Base-by-base conservation (phyloP, 2,113 vertebrate genomes). In the Beaufortia kweichowensis region DNA sequence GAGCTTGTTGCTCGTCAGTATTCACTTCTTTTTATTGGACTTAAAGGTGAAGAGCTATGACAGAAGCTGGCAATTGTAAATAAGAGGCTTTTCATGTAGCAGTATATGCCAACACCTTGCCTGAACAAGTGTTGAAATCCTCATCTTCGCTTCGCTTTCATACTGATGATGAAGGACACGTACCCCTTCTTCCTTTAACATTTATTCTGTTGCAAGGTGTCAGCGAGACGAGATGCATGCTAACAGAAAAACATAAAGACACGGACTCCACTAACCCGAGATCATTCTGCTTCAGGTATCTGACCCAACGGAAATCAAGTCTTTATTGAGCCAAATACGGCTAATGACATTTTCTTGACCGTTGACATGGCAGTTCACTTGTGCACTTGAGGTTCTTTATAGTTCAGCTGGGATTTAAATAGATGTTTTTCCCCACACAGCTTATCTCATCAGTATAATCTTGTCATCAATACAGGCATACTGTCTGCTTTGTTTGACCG, bases 281-380 rank as follows among this genome's bases (percentile, higher is more conserved):
- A 19, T 46, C 43, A 1, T 19, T 53, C 48, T 6, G n/a, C n/a
- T 8, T 19, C 48, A 21, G 19, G n/a, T 53, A 1, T 50, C 43
- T 68, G 43, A 68, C 26, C 5, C 26, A 12, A 53, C n/a, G 28
- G 1, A 48, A 53, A 6, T 50, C 1, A 17, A 12, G 17, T 53
- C 46, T 68, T 53, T 55, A 69, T 69, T 69, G n/a, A 14, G 29
- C 53, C 48, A 55, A 69, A 55, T 31, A 10, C 26, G 31, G 31
- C 68, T 56, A 39, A 50, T 29, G 17, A 50, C 4, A 29, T 29
- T 67, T 57, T 41, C n/a, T 56, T 59, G 31, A 59, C 53, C 53
- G 35, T 41, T 26, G 24, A 26, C 24, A 33, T 39, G 23, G 21
- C 31, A 57, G 8, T 71, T 24, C 26, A 19, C 29, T 28, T 53